Conservation (phyloP, 2,888 invertebrate species). For the Aricia artaxerxes region DNA sequence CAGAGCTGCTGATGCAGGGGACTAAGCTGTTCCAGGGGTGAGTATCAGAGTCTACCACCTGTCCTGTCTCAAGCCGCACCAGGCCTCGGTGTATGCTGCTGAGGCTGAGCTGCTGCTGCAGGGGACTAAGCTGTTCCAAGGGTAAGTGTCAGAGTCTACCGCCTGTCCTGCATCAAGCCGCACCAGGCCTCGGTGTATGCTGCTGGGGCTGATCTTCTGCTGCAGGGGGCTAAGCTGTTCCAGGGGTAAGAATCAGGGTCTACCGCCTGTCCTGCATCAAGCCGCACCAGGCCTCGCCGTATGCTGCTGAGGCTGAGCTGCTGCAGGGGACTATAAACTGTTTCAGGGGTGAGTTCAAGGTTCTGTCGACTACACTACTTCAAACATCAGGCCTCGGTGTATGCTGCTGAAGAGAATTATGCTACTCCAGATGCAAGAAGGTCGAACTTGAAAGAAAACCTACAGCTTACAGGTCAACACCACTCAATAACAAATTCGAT, state of each 20-base stretch:
- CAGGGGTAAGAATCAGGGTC: constrained; percentile 74
- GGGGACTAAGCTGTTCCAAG: constrained; percentile 84
- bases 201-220: constrained; percentile 87
- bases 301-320: too few relatives aligned
- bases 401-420: too few relatives aligned
- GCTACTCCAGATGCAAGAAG: too few relatives aligned
- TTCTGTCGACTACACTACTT: too few relatives aligned
- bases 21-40: constrained; percentile 85
- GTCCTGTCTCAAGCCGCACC: constrained; percentile 87
- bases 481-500: too few relatives aligned
- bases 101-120: constrained; percentile 89
- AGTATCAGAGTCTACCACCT: constrained; percentile 81
- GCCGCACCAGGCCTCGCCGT: too few relatives aligned
- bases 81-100: constrained; percentile 86
- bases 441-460: too few relatives aligned
- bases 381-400: too few relatives aligned
- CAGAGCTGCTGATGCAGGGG: constrained; percentile 87
- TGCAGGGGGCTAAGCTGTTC: constrained; percentile 85
- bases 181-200: constrained; percentile 86
- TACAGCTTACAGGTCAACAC: too few relatives aligned
- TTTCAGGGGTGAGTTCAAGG: too few relatives aligned
- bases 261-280: neutral
- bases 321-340: too few relatives aligned
- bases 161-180: constrained; percentile 88
- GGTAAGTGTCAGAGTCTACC: constrained; percentile 81